A percentile compares a stretch with the other conserved stretches of the same genome.
phyloP scores from a whole-genome alignment of 2,888 invertebrate genomes.

The Branchellion lobata region DNA sequence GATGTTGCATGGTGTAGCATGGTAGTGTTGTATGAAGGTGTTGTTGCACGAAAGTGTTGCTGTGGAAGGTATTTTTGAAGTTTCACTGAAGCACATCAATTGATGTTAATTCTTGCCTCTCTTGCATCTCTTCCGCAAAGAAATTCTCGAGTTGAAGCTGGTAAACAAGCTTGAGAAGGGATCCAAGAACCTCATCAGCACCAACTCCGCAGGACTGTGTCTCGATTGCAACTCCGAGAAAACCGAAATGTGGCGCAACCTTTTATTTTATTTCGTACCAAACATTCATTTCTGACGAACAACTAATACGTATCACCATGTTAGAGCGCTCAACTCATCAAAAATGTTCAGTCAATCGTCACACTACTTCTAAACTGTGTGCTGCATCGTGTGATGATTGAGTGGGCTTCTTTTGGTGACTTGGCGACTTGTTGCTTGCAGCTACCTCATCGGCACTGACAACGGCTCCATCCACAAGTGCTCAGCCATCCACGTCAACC shows the following conservation, averaged over 20 bases:
- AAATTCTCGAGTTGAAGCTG: conserved; percentile 25
- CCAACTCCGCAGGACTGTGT: conserved; percentile 16
- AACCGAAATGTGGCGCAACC: not conserved
- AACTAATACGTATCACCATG: too few relatives aligned
- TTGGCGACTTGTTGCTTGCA: too few relatives aligned
- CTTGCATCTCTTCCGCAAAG: not conserved
- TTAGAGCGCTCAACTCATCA: too few relatives aligned
- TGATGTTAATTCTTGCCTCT: too few relatives aligned
- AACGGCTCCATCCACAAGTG: conserved; percentile 32
- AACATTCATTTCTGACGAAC: too few relatives aligned
- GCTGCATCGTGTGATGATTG: too few relatives aligned
- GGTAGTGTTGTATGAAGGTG: not conserved
- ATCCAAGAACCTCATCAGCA: conserved; percentile 2
- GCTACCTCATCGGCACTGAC: conserved; percentile 37
- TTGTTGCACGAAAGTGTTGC: not conserved
- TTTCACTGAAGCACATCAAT: not conserved
- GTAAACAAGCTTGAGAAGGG: not conserved
- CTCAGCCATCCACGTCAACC: conserved; percentile 38
- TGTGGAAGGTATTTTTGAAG: not conserved
- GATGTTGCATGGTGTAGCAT: not conserved
- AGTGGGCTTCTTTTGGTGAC: too few relatives aligned
- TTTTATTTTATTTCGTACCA: not conserved
- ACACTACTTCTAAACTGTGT: too few relatives aligned
- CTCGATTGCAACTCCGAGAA: conserved; percentile 17
- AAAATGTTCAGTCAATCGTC: not conserved